Conservation (phyloP, 2,113 vertebrate genomes). For the Apodemus sylvaticus region DNA sequence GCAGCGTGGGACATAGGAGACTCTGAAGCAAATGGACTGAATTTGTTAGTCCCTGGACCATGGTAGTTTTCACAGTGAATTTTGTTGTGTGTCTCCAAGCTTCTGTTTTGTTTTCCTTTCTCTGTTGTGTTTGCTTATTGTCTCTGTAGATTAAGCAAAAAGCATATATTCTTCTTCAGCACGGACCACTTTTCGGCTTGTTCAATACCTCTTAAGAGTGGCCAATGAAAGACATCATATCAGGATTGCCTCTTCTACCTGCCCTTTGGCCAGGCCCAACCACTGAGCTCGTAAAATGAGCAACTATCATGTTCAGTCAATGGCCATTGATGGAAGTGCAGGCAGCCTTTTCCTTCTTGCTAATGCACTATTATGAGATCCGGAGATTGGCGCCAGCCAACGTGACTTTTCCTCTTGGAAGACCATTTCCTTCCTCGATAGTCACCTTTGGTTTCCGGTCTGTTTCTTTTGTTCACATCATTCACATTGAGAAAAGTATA, state of each 20-base stretch:
- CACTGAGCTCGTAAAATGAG: constrained; percentile 33
- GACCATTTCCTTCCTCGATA: constrained; percentile 59
- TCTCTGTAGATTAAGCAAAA: not conserved
- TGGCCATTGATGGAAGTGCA: not conserved
- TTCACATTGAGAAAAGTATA: constrained; percentile 61
- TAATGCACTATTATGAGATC: not conserved
- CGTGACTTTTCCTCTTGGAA: constrained; percentile 67
- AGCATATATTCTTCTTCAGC: not conserved
- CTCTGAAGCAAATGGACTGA: not conserved
- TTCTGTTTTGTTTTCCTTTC: not conserved
- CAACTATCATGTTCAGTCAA: not conserved
- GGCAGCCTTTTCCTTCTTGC: not conserved
- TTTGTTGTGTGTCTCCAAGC: not conserved
- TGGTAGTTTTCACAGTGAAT: not conserved
- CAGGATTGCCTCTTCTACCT: constrained; percentile 1
- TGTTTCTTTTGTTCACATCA: constrained; percentile 66
- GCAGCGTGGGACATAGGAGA: not conserved
- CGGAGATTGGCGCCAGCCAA: constrained; percentile 65
- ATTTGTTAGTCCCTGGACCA: not conserved
- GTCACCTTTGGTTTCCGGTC: constrained; percentile 68
- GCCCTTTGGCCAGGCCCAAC: not conserved
- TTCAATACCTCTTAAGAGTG: not conserved
- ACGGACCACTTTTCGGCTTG: not conserved
- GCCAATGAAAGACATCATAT: not conserved
- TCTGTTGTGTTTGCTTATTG: not conserved